These are phyloP conservation scores for Drosophila melanocephala DNA, from an alignment of 2,888 invertebrate genomes.

Conservation along the genomic window DNA sequence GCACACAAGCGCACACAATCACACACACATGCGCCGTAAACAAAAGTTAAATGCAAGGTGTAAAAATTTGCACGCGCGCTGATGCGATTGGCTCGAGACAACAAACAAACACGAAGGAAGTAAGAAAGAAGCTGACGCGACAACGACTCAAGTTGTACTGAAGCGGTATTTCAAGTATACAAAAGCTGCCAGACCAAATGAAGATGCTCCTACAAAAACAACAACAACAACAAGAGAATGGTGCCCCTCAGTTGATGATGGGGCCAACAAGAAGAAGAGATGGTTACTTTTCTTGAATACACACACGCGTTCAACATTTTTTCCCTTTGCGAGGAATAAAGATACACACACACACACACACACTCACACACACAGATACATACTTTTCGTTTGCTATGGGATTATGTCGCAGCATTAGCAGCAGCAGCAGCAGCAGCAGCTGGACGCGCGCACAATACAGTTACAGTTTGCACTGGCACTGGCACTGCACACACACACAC, in stretches of 20 bases:
- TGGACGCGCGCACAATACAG: conserved; percentile 40
- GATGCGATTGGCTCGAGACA: conserved; percentile 17
- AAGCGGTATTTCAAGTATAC: conserved; percentile 82
- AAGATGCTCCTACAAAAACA: conserved; percentile 58
- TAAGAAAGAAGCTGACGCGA: conserved; percentile 60
- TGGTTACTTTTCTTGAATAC: conserved; percentile 78
- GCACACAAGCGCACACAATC: conserved; percentile 14
- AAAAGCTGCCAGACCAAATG: conserved; percentile 62
- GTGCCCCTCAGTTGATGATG: conserved; percentile 54
- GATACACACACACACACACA: conserved; percentile 44
- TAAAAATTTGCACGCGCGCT: conserved; percentile 42
- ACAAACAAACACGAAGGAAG: conserved; percentile 17
- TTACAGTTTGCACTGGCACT: conserved; percentile 14
- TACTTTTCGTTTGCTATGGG: conserved; percentile 64
- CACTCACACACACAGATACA: conserved; percentile 56
- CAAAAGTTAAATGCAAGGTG: conserved; percentile 61
- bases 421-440: conserved; percentile 32
- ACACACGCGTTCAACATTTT: conserved; percentile 63
- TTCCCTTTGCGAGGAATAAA: conserved; percentile 61
- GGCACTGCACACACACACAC: conserved; percentile 30
- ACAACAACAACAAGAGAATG: conserved; percentile 50
- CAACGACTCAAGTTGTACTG: conserved; percentile 70
- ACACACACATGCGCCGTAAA: conserved; percentile 55
- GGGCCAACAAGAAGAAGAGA: conserved; percentile 44
- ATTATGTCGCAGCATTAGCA: conserved; percentile 53